Conservation (phyloP, 2,113 vertebrate species). For the Mola mola region DNA sequence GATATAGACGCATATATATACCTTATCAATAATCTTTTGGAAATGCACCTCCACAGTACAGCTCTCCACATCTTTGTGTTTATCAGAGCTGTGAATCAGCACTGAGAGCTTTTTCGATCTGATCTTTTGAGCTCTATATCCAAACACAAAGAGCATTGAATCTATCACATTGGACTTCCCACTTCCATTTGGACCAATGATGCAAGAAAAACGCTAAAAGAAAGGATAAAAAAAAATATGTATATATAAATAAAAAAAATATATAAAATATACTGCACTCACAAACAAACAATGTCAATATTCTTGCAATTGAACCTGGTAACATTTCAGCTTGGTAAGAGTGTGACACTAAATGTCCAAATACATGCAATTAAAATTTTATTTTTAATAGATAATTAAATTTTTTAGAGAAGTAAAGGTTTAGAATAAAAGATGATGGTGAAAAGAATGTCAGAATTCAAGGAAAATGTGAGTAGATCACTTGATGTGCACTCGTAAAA, state of each 20-base stretch:
- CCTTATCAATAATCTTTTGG: slow-evolving; percentile 98
- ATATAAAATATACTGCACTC: slow-evolving; percentile 20
- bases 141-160: slow-evolving; percentile 99
- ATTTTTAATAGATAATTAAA: slow-evolving; percentile 32
- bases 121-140: slow-evolving; percentile 98
- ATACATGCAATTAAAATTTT: slow-evolving; percentile 54
- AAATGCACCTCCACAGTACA: slow-evolving; percentile 98
- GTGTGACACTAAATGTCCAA: slow-evolving; percentile 6
- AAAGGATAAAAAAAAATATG: slow-evolving; percentile 30
- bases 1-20: slow-evolving; percentile 63
- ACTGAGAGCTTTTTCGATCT: slow-evolving; percentile 97
- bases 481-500: slow-evolving; percentile 48
- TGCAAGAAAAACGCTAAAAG: slow-evolving; percentile 95
- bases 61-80: slow-evolving; percentile 90
- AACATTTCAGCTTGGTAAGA: slow-evolving; percentile 16
- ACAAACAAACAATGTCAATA: slow-evolving; percentile 5
- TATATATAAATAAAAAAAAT: slow-evolving; percentile 13
- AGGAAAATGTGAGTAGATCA: slow-evolving; percentile 34
- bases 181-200: slow-evolving; percentile 98
- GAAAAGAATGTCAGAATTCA: slow-evolving; percentile 38
- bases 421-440: slow-evolving; percentile 20
- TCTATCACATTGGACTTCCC: slow-evolving; percentile 99
- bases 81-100: slow-evolving; percentile 95
- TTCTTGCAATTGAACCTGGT: not conserved
- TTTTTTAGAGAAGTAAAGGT: slow-evolving; percentile 4